Evolutionary conservation across 1,140 invertebrate genomes (phyloP).

Genomic region (Copidosoma floridanum): DNA sequence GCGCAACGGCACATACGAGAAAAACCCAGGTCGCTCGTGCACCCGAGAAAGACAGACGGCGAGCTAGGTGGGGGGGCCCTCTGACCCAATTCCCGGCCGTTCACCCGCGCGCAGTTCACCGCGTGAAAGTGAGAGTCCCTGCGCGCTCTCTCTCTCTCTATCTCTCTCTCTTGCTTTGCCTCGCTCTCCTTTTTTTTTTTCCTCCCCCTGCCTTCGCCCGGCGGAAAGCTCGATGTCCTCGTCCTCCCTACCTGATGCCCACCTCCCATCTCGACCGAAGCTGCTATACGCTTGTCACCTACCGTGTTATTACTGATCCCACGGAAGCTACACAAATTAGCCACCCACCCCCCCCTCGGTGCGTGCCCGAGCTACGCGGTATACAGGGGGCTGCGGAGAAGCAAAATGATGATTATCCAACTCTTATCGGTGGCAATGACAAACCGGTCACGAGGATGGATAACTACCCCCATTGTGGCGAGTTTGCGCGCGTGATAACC

Average conservation of each 20-base stretch:
- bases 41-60: too few relatives aligned
- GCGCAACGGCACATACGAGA: slow-evolving; percentile 5
- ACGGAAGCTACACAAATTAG: too few relatives aligned
- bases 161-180: slow-evolving; percentile 22
- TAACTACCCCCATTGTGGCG: too few relatives aligned
- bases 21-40: too few relatives aligned
- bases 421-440: too few relatives aligned
- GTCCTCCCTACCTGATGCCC: not conserved
- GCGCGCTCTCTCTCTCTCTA: slow-evolving; percentile 40
- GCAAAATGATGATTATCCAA: too few relatives aligned
- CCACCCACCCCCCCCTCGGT: too few relatives aligned
- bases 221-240: slow-evolving; percentile 1
- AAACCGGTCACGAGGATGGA: too few relatives aligned
- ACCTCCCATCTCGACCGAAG: not conserved
- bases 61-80: slow-evolving; percentile 56
- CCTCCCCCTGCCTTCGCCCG: slow-evolving; percentile 20
- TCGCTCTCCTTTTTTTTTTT: slow-evolving; percentile 29
- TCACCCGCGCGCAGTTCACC: slow-evolving; percentile 58
- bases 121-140: slow-evolving; percentile 59
- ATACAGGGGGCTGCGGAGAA: too few relatives aligned
- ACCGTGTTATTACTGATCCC: too few relatives aligned
- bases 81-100: slow-evolving; percentile 59
- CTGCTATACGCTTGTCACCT: too few relatives aligned
- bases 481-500: not conserved
- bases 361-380: too few relatives aligned